A percentile compares a stretch with the other conserved stretches of the same genome.
Conservation (phyloP, 2,888 invertebrate species). For the Platycnemis pennipes region DNA sequence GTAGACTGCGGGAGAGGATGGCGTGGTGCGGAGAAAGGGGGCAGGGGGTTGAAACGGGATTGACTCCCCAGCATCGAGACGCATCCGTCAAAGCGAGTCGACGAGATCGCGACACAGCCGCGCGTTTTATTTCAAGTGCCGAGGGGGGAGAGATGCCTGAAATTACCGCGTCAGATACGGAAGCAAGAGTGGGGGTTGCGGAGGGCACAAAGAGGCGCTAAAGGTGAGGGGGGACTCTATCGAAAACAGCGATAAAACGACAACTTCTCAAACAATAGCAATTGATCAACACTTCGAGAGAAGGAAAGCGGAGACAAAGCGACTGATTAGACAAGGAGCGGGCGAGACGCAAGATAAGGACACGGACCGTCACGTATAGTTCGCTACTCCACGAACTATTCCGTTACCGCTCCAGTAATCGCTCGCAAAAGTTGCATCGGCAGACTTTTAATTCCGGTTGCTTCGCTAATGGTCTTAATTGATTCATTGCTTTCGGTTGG, state of each 20-base stretch:
- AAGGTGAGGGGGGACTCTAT: background rate
- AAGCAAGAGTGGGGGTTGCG: background rate
- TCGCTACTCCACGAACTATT: too few species aligned
- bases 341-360: background rate
- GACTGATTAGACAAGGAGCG: background rate
- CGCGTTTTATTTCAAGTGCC: background rate
- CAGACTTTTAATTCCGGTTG: too few species aligned
- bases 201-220: background rate
- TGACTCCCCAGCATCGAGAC: background rate
- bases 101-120: background rate
- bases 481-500: too few species aligned
- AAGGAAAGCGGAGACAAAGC: background rate
- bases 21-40: background rate
- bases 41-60: background rate
- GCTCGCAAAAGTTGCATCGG: too few species aligned
- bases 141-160: background rate
- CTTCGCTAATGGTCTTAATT: too few species aligned
- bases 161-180: background rate
- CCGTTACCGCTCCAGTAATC: too few species aligned
- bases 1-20: background rate
- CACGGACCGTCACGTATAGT: too few species aligned
- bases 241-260: background rate
- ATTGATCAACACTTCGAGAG: background rate
- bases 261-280: background rate
- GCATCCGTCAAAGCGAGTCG: background rate